Base-by-base conservation (phyloP, 1,140 invertebrate species). In the Lasioglossum baleicum region DNA sequence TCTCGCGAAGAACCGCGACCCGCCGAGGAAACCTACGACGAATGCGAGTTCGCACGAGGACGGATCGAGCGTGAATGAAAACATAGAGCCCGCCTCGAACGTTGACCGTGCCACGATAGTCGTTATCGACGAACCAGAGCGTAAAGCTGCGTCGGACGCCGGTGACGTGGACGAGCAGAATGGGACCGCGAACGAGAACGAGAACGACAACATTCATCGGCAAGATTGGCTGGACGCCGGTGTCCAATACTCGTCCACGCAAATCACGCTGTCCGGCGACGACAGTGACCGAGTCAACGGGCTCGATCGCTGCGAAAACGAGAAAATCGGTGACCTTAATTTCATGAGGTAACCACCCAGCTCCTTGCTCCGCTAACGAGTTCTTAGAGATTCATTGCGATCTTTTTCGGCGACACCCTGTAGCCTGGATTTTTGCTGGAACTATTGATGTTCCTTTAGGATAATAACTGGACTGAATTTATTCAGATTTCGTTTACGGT, bases 191-290 rank as follows among this genome's bases (percentile, higher is more conserved):
- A 64, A 89, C 56, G 87, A 90, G 42, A 53, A 53, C 75, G 79
- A 89, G n/a, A 76, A 88, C 66, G 88, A 90, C 58, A 93, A 92
- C 70, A 93, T 93, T 53, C 88, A 90, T 44, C 90, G 90, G 44
- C 90, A 91, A 78, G 92, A 93, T 60, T 93, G 92, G 92, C 86
- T 92, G 10, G 92, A 93, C 60, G 92, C 92, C 48, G 92, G 92
- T 15, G 83, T 93, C 26, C 88, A 84, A 75, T 93, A 93, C 81
- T 92, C 92, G 17, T 93, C 92, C 65, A 93, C 92, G 51, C 88
- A 92, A 80, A 93, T 93, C 74, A 92, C 91, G 26, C 80, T 92
- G 44, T 88, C 90, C 15, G 92, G 88, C 7, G 90, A 90, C 60
- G 53, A 80, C 40, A 67, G n/a, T 2, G 84, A 88, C 80, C 88